Percentiles rank a stretch among this genome's conserved stretches.
phyloP scores from a whole-genome alignment of 2,113 vertebrate species.

The Empidonax traillii region DNA sequence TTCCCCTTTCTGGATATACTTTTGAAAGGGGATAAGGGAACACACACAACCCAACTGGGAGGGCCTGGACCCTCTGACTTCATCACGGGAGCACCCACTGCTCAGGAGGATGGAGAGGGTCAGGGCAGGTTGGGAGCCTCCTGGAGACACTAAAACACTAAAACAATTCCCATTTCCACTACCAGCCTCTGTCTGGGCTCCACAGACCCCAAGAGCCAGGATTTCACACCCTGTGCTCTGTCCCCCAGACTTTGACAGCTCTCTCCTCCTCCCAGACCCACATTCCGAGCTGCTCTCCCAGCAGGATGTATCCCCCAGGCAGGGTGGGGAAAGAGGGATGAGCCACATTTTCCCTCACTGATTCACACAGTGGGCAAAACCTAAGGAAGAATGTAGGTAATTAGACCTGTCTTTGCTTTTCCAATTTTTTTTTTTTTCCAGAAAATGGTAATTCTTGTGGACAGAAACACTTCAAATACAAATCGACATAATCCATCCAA shows the following conservation, averaged over 20 bases:
- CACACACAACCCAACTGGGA: neutral
- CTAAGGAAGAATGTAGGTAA: neutral
- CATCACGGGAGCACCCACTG: accelerated
- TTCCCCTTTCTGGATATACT: neutral
- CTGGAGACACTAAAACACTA: neutral
- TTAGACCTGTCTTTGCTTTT: neutral
- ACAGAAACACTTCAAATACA: neutral
- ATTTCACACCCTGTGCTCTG: neutral
- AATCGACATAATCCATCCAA: neutral
- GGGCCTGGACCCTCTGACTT: neutral
- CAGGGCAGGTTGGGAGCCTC: neutral
- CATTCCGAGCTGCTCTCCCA: neutral
- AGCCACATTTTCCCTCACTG: neutral
- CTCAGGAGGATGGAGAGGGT: neutral
- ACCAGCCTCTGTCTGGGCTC: neutral
- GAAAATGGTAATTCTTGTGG: neutral
- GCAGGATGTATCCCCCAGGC: neutral
- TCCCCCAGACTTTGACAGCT: neutral
- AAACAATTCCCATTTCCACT: neutral
- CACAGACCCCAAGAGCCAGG: neutral
- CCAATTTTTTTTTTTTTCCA: neutral
- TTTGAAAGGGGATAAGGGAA: neutral
- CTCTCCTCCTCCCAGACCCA: neutral
- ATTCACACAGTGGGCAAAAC: neutral
- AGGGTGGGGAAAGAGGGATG: neutral